Evolutionary conservation across 2,113 vertebrate genomes (phyloP), one percentile per base, ranked within the genome.

Genomic region (Clarias magur): DNA sequence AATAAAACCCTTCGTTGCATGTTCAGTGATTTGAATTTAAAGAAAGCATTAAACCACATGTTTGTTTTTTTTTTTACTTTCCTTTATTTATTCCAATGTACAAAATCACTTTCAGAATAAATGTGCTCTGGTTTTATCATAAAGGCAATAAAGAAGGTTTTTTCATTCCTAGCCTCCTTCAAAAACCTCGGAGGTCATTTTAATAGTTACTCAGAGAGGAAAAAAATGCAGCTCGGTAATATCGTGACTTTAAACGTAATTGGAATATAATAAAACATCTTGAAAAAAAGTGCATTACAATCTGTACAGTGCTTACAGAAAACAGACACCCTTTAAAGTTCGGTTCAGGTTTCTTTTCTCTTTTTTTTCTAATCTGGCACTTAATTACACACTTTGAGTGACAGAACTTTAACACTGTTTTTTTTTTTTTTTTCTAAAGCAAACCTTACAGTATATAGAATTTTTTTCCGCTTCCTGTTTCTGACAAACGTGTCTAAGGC

Each of bases 81-180:
- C 86, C 91, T 95, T 95, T 96, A 95, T 95, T 94, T 94, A 95
- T 93, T 95, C 93, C 94, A 94, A 94, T 95, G 93, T 95, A 96
- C 94, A 95, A 95, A 94, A 95, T 92, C 89, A 90, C 90, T 83
- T 79, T 92, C 86, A 92, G 91, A 92, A 93, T 94, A 93, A 93
- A 94, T 93, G 92, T 94, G 90, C 92, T 88, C 92, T 92, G 94
- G 93, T 92, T 94, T 93, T 92, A 89, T 94, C 94, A 94, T 94
- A 84, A 90, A 94, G 93, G 94, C 93, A 91, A 48, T 76, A 67
- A 75, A 92, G 91, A 90, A 84, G 48, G 48, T 48, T 48, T 3
- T n/a, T 59, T 80, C 80, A 86, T 89, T 82, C 82, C 60, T 72
- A 85, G 93, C 92, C 93, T 89, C 93, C 88, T 83, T 95, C 94